Evolutionary conservation across 2,797 vertebrate genomes (phyloP).

Genomic region (Microtus obscurus): DNA sequence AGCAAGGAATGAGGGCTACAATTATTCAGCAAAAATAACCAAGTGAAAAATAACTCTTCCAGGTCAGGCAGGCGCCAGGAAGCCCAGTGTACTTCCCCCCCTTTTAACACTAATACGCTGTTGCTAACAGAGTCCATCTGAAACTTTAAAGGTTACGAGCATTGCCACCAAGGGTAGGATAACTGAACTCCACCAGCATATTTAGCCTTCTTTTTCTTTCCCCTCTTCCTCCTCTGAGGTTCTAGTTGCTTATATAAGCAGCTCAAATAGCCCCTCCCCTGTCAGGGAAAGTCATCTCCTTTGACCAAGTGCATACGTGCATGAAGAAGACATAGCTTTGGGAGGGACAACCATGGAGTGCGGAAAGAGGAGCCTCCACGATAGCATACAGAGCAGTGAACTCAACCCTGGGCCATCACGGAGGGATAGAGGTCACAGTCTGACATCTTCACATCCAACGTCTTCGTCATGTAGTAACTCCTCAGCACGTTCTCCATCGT

Average conservation of each 20-base stretch:
- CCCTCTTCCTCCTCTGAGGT: background rate
- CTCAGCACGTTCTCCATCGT: background rate
- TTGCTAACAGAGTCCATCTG: background rate
- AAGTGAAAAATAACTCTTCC: conserved; percentile 18
- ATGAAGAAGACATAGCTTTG: background rate
- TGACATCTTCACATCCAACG: background rate
- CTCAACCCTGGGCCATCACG: background rate
- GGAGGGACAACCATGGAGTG: background rate
- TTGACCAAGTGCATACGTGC: too few relatives aligned
- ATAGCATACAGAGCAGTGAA: background rate
- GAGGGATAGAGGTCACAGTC: too few relatives aligned
- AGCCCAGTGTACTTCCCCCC: background rate
- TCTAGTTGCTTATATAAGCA: background rate
- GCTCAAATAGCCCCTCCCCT: background rate
- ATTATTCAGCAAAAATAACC: conserved; percentile 46
- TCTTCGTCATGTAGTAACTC: background rate
- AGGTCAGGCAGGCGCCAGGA: background rate
- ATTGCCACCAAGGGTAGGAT: background rate
- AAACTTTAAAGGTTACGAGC: conserved; percentile 4
- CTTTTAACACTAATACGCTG: conserved; percentile 38
- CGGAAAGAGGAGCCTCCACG: too few relatives aligned
- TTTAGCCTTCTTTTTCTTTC: background rate
- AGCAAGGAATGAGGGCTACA: conserved; percentile 39
- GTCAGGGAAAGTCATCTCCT: background rate
- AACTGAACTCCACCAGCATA: background rate